Base-by-base conservation (phyloP, 2,888 invertebrate species). In the Oithona nana region DNA sequence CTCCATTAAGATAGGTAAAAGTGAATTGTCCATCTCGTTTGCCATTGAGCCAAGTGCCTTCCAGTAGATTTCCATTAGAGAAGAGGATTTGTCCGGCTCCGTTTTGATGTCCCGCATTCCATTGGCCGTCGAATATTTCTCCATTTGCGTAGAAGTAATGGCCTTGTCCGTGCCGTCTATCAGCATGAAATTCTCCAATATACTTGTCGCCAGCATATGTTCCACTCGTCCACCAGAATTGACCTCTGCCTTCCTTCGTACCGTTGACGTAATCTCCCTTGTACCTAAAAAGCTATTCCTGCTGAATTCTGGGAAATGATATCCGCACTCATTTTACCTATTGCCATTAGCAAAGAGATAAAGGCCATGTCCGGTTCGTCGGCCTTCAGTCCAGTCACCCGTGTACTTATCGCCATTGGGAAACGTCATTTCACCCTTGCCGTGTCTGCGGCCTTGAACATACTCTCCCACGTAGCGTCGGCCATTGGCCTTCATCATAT, bases 371-470 rank as follows among this genome's bases (percentile, higher is more conserved):
- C 61, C 61, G 6, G 29, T 24, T 3, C 61, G 28, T 20, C 22
- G n/a, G 4, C 55, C 61, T 20, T 61, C 22, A 28, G 22, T 26
- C 61, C 61, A 61, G 29, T 61, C 61, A 11, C 61, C 61, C 20
- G 30, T 55, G 26, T 61, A 61, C 16, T 54, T 61, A 24, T 61
- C 61, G 28, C 61, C 61, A 24, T 54, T 61, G 28, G 61, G 61
- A 28, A 52, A 61, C 1, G 61, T 54, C 61, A 61, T 61, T 54
- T 55, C 54, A 54, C 61, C 61, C 29, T 50, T 55, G 13, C 61
- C 61, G 22, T 61, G 26, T 22, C 52, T 24, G 11, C 50, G 48
- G 26, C 54, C 61, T 6, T 61, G 24, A 3, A 22, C 20, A 13
- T 28, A 54, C 26, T 55, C 2, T 22, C 61, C 61, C 11, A 54